These are phyloP conservation scores for Perizoma affinitatum DNA, from an alignment of 2,888 invertebrate genomes.

Conservation along the genomic window DNA sequence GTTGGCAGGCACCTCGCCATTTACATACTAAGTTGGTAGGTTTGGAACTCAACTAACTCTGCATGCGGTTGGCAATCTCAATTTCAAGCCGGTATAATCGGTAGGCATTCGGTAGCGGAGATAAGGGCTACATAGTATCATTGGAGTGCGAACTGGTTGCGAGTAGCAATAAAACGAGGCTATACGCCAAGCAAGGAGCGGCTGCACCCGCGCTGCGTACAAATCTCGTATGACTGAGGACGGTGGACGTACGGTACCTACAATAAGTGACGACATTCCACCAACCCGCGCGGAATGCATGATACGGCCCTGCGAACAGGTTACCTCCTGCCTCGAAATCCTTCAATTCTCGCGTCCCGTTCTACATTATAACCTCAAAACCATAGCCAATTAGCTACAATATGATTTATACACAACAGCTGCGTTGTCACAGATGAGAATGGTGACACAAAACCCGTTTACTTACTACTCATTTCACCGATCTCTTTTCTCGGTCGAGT, in stretches of 20 bases:
- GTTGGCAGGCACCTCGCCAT: too few relatives aligned
- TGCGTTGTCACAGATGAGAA: conserved; percentile 57
- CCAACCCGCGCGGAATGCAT: conserved; percentile 74
- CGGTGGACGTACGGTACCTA: conserved; percentile 76
- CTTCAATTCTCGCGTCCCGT: conserved; percentile 63
- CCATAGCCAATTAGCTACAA: conserved; percentile 42
- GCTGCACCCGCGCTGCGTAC: conserved; percentile 67
- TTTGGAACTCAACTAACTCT: conserved; percentile 24
- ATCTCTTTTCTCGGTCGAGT: conserved; percentile 72
- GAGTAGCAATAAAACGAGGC: conserved; percentile 68
- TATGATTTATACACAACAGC: conserved; percentile 67
- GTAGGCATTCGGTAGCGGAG: conserved; percentile 59
- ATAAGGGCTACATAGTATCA: conserved; percentile 66
- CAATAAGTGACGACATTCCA: conserved; percentile 76
- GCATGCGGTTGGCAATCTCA: conserved; percentile 35
- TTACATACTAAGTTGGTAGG: not conserved
- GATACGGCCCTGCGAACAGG: conserved; percentile 74
- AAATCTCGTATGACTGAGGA: conserved; percentile 75
- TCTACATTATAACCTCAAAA: conserved; percentile 68
- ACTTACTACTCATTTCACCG: conserved; percentile 73
- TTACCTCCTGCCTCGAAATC: conserved; percentile 61
- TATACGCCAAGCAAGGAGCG: conserved; percentile 61
- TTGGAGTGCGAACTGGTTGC: conserved; percentile 58
- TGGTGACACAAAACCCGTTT: conserved; percentile 72
- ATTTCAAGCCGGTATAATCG: conserved; percentile 44